Evolutionary conservation across 1,140 invertebrate species (phyloP).

Genomic region (Nilaparvata lugens): DNA sequence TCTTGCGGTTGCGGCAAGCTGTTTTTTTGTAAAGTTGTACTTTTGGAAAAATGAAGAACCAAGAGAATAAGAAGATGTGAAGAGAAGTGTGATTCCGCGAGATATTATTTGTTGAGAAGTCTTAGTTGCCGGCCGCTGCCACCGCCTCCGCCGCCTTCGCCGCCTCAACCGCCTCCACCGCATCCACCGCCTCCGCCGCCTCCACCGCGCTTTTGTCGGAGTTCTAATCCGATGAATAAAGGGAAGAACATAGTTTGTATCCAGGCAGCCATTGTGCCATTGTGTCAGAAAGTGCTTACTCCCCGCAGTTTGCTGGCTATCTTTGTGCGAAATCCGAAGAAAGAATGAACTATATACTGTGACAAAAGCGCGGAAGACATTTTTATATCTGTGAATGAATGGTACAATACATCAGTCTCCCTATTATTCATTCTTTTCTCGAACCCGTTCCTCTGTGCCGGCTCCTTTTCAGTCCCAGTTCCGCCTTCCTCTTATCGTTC

Average conservation of each 20-base stretch:
- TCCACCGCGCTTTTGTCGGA: neutral
- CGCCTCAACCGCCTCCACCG: too few species aligned
- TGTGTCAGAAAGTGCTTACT: conserved; percentile 4
- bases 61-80: neutral
- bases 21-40: too few species aligned
- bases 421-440: neutral
- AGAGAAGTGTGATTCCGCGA: conserved; percentile 3
- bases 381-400: conserved; percentile 3
- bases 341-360: neutral
- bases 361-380: conserved; percentile 1
- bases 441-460: too few species aligned
- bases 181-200: too few species aligned
- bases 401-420: neutral
- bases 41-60: too few species aligned
- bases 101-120: conserved; percentile 1
- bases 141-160: too few species aligned
- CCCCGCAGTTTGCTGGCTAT: neutral
- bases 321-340: conserved; percentile 3
- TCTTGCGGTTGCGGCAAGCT: too few species aligned
- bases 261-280: conserved; percentile 1
- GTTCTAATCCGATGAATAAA: conserved; percentile 1
- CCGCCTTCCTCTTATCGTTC: too few species aligned
- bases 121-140: neutral
- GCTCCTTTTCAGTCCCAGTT: too few species aligned
- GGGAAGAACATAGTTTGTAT: conserved; percentile 5